Evolutionary conservation across 2,113 vertebrate species (phyloP).

Genomic region (Erpornis zantholeuca): DNA sequence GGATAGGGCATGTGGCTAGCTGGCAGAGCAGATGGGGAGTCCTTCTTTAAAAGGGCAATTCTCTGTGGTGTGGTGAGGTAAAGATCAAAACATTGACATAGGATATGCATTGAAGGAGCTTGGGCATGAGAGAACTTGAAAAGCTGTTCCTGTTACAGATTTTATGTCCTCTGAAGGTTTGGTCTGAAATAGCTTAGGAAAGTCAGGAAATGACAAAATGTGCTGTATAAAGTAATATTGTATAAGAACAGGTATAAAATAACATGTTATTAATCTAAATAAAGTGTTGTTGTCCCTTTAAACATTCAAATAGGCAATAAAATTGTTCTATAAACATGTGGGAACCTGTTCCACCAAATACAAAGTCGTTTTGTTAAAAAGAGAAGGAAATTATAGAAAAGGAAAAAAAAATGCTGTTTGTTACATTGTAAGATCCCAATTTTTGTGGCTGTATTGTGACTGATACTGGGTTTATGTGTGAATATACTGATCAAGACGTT

Average conservation of each 20-base stretch:
- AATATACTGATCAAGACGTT: not conserved
- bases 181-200: not conserved
- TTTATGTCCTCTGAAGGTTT: not conserved
- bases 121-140: not conserved
- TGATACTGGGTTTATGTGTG: not conserved
- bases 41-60: not conserved
- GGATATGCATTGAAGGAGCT: not conserved
- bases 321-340: conserved; percentile 2
- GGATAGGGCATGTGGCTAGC: not conserved
- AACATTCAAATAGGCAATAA: conserved; percentile 33
- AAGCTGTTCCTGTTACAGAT: not conserved
- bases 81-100: not conserved
- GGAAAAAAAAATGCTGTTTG: fast-evolving
- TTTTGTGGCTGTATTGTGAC: not conserved
- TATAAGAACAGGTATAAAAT: conserved; percentile 22
- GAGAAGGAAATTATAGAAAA: not conserved
- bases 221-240: not conserved
- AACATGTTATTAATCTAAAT: conserved; percentile 45
- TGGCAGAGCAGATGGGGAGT: not conserved
- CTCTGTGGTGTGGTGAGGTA: not conserved
- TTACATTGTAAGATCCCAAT: not conserved
- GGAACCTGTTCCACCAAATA: conserved; percentile 12
- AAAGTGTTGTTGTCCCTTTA: conserved; percentile 34
- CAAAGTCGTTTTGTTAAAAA: conserved; percentile 8
- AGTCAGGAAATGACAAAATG: not conserved